phyloP scores from a whole-genome alignment of 2,113 vertebrate genomes.

The Nannobrachium achirus region DNA sequence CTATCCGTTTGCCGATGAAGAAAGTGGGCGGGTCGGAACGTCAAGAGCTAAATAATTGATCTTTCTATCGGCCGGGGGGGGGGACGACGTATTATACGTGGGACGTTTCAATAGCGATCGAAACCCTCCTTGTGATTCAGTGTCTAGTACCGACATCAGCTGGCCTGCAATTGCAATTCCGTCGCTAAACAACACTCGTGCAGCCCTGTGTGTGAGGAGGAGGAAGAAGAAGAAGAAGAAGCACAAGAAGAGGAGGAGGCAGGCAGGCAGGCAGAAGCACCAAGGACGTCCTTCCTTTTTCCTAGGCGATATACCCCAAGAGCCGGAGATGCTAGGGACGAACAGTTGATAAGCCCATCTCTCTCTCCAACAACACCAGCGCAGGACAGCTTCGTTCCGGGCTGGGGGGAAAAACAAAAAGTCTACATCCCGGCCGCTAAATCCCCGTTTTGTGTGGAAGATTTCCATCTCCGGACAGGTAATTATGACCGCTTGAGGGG shows the following conservation, averaged over 20 bases:
- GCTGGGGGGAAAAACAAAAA: no score
- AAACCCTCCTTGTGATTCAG: slow-evolving; percentile 63
- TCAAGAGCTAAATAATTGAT: slow-evolving; percentile 67
- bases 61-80: slow-evolving; percentile 52
- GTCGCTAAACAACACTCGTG: slow-evolving; percentile 50
- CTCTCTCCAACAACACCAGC: slow-evolving; percentile 11
- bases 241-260: slow-evolving; percentile 58
- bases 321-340: slow-evolving; percentile 72
- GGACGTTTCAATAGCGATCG: slow-evolving; percentile 29
- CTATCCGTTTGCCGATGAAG: slow-evolving; percentile 26
- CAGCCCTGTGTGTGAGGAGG: slow-evolving; percentile 54
- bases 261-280: slow-evolving; percentile 57
- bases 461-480: slow-evolving; percentile 71
- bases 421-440: slow-evolving; percentile 35
- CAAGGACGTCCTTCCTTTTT: slow-evolving; percentile 76
- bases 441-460: slow-evolving; percentile 41
- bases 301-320: slow-evolving; percentile 44
- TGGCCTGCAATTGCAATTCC: slow-evolving; percentile 64
- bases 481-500: slow-evolving; percentile 51
- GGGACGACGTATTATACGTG: slow-evolving; percentile 35
- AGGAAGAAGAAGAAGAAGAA: no score
- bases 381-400: slow-evolving; percentile 62
- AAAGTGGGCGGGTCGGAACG: slow-evolving; percentile 47
- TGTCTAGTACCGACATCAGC: slow-evolving; percentile 55
- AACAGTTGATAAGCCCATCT: slow-evolving; percentile 61